Evolutionary conservation across 2,797 vertebrate genomes (phyloP), one percentile per base, ranked within the genome.

Genomic region (Aratinga solstitialis): DNA sequence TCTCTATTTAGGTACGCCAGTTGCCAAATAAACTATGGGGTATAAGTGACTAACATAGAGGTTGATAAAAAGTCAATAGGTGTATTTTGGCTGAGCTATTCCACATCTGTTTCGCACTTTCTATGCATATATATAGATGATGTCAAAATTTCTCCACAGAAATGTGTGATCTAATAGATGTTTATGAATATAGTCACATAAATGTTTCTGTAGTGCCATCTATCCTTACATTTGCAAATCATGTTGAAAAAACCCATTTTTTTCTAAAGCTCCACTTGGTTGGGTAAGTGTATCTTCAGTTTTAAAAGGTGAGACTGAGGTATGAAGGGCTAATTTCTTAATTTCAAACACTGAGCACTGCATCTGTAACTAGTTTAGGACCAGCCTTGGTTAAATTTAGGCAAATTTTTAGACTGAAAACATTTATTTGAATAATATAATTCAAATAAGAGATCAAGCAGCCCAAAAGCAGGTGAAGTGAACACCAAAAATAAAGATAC

Each of bases 191-290:
- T 14, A 62, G 11, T 36, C 43, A 38, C 1, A 1, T 51, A n/a
- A 54, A 18, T n/a, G 32, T 78, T 95, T 94, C 58, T 81, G 38
- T 59, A 62, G 45, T 80, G 72, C n/a, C 42, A 72, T 58, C 75
- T 84, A 71, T 62, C 24, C 68, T 84, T 87, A 51, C 7, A 18
- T 69, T 93, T 91, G 82, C 21, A 72, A 95, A 72, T 58, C 1
- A 2, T 53, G 32, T 20, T 0, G 2, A 40, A 54, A 85, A 78
- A 59, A 21, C 2, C 4, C n/a, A 5, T 2, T 67, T 66, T 74
- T 85, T 84, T 21, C 62, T 61, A 63, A 27, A 53, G 29, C 23
- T 72, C 20, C 36, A 16, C 15, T 80, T 61, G 27, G 10, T 42
- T 73, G 22, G 34, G 13, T 47, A 77, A 81, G 13, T 61, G 11